phyloP scores from a whole-genome alignment of 2,113 vertebrate species.

The Mustelus asterias region DNA sequence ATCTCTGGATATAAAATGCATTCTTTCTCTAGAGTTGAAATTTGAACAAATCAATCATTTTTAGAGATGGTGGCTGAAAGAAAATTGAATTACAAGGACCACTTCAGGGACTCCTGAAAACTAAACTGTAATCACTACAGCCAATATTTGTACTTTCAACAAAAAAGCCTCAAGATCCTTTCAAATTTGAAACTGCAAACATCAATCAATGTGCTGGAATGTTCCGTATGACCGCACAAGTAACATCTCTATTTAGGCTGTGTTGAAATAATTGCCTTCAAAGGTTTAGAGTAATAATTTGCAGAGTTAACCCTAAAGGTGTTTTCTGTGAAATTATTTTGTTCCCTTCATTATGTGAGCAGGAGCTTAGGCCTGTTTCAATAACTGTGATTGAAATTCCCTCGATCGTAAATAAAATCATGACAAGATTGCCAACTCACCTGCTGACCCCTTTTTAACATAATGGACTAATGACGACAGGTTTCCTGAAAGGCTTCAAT shows the following conservation, averaged over 20 bases:
- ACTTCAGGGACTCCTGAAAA: not conserved
- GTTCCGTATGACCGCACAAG: not conserved
- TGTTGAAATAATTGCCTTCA: not conserved
- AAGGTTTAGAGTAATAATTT: too few species aligned
- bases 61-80: not conserved
- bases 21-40: not conserved
- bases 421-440: not conserved
- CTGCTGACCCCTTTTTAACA: not conserved
- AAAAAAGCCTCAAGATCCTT: not conserved
- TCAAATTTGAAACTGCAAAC: not conserved
- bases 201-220: not conserved
- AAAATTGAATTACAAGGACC: not conserved
- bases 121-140: not conserved
- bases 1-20: not conserved
- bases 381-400: not conserved
- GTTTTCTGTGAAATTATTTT: too few species aligned
- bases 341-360: not conserved
- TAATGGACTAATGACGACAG: not conserved
- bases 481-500: too few species aligned
- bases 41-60: not conserved
- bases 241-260: not conserved
- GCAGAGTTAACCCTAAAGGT: too few species aligned
- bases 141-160: not conserved
- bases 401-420: not conserved
- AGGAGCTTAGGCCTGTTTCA: not conserved